These are phyloP conservation scores for Eledona agricola DNA, from an alignment of 2,888 invertebrate genomes.

Conservation along the genomic window DNA sequence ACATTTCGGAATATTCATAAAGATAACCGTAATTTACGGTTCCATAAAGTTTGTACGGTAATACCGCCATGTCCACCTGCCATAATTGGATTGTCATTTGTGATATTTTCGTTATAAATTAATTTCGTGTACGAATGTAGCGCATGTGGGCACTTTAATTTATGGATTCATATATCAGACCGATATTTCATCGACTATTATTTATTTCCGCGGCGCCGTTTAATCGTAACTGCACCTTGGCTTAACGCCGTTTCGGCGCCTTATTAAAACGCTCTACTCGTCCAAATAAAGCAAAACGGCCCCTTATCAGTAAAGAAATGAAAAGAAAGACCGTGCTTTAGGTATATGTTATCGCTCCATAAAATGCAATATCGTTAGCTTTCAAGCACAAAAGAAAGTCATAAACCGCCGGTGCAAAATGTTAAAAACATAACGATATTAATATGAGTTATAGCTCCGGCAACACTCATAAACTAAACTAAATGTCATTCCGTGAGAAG, in stretches of 20 bases:
- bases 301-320: slow-evolving; percentile 27
- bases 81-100: slow-evolving; percentile 56
- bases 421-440: slow-evolving; percentile 55
- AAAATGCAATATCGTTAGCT: slow-evolving; percentile 42
- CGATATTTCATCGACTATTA: slow-evolving; percentile 29
- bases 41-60: slow-evolving; percentile 54
- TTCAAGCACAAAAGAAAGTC: slow-evolving; percentile 37
- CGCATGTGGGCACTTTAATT: slow-evolving; percentile 30
- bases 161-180: slow-evolving; percentile 31
- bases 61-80: slow-evolving; percentile 54
- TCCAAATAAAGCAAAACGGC: slow-evolving; percentile 26
- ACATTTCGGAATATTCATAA: slow-evolving; percentile 57
- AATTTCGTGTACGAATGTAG: slow-evolving; percentile 19
- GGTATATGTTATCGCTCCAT: slow-evolving; percentile 42
- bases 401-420: slow-evolving; percentile 42
- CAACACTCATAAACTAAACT: slow-evolving; percentile 61
- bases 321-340: slow-evolving; percentile 25
- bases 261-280: slow-evolving; percentile 26
- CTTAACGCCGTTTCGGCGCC: slow-evolving; percentile 15
- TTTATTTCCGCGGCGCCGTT: slow-evolving; percentile 18
- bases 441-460: slow-evolving; percentile 60
- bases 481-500: slow-evolving; percentile 61
- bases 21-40: slow-evolving; percentile 57
- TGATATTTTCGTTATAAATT: slow-evolving; percentile 36
- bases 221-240: slow-evolving; percentile 8